phyloP scores from a whole-genome alignment of 2,797 vertebrate species.

The Pogonophryne albipinna region DNA sequence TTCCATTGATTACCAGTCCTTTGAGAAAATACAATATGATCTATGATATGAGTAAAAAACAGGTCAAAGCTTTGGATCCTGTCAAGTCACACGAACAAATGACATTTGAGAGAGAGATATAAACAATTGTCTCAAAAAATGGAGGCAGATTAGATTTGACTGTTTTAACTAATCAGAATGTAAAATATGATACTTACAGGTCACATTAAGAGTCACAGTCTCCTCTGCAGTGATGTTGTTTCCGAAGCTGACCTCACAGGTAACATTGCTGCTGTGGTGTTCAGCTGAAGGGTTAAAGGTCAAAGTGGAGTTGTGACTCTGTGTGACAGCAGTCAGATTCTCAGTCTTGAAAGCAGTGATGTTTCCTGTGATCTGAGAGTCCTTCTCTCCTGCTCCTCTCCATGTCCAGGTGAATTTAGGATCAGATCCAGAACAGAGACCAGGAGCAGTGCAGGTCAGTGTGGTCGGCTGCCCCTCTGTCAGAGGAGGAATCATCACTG shows the following conservation, averaged over 20 bases:
- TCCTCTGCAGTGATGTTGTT: conserved; percentile 8
- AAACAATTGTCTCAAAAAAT: not conserved
- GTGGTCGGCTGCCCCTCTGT: conserved; percentile 39
- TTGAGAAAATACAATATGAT: not conserved
- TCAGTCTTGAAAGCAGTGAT: not conserved
- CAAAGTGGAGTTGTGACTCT: conserved; percentile 48
- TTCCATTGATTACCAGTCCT: no score
- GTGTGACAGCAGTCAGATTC: not conserved
- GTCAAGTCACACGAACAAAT: no score
- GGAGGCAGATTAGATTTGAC: no score
- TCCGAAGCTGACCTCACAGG: conserved; percentile 55
- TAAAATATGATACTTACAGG: conserved; percentile 56
- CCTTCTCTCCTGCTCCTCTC: not conserved
- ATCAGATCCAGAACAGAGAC: conserved; percentile 40
- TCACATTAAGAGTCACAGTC: conserved; percentile 37
- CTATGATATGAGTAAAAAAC: no score
- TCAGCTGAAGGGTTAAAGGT: conserved; percentile 47
- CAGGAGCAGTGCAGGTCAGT: conserved; percentile 69
- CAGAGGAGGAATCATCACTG: conserved; percentile 42
- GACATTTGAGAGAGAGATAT: no score
- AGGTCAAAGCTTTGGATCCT: no score
- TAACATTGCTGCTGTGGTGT: conserved; percentile 27
- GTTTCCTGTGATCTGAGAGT: not conserved
- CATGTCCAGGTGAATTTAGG: conserved; percentile 51
- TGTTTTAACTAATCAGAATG: not conserved